Conservation (phyloP, 92 coral and sea anemone species). For the Epizoanthus scotinus region DNA sequence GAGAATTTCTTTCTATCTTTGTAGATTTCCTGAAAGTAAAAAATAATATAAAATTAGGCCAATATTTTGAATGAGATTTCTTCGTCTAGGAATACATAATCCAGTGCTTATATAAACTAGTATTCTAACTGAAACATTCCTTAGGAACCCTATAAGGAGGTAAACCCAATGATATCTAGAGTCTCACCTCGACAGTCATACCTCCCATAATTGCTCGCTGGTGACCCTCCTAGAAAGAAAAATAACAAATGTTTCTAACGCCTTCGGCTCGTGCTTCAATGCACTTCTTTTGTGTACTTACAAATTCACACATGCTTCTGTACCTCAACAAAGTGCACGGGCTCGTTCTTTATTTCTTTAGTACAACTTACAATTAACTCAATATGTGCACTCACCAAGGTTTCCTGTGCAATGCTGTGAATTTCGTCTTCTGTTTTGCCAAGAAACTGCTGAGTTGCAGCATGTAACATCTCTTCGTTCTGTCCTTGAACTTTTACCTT, state of each 20-base stretch:
- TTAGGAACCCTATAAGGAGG: too few relatives aligned
- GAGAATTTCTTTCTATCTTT: slow-evolving; percentile 51
- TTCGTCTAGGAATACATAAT: too few relatives aligned
- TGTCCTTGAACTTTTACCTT: slow-evolving; percentile 53
- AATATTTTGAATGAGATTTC: too few relatives aligned
- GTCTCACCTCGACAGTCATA: slow-evolving; percentile 57
- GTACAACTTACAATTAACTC: too few relatives aligned
- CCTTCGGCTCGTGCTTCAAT: too few relatives aligned
- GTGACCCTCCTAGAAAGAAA: slow-evolving; percentile 47
- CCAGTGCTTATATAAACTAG: too few relatives aligned
- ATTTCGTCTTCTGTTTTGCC: slow-evolving; percentile 42
- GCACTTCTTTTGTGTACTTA: too few relatives aligned
- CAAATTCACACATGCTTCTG: too few relatives aligned
- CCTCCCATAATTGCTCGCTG: slow-evolving; percentile 57
- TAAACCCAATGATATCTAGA: too few relatives aligned
- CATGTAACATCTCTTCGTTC: slow-evolving; percentile 52
- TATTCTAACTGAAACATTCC: too few relatives aligned
- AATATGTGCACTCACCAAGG: slow-evolving; percentile 33
- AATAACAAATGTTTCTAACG: background rate
- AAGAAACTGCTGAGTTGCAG: slow-evolving; percentile 51
- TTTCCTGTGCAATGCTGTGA: slow-evolving; percentile 49
- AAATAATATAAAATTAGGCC: background rate
- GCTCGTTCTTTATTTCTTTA: too few relatives aligned
- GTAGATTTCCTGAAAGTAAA: slow-evolving; percentile 42
- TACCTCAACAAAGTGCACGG: too few relatives aligned